phyloP scores from a whole-genome alignment of 2,113 vertebrate species.

The Sebastes schlegelii region DNA sequence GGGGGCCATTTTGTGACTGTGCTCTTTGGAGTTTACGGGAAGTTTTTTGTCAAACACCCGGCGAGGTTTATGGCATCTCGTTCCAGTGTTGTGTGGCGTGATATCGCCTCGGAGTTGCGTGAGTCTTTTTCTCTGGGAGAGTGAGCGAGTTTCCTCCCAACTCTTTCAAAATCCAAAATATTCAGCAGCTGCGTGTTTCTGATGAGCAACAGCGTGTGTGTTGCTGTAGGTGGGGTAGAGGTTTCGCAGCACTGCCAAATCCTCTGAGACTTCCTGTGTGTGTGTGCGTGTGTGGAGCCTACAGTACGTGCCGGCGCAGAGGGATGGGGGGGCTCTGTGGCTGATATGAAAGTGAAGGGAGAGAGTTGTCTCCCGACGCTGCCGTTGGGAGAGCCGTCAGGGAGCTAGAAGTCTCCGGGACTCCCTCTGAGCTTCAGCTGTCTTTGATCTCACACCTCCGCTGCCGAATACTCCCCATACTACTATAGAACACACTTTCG shows the following conservation, averaged over 20 bases:
- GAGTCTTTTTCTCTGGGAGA: slow-evolving; percentile 16
- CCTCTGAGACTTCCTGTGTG: slow-evolving; percentile 65
- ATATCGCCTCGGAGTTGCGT: slow-evolving; percentile 41
- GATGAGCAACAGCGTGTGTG: slow-evolving; percentile 57
- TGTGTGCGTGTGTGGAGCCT: slow-evolving; percentile 51
- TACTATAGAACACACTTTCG: slow-evolving; percentile 55
- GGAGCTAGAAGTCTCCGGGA: slow-evolving; percentile 75
- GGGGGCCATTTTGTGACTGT: slow-evolving; percentile 73
- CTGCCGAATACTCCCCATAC: slow-evolving; percentile 48
- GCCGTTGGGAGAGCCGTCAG: slow-evolving; percentile 73
- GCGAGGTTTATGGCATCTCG: slow-evolving; percentile 52
- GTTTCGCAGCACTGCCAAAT: slow-evolving; percentile 64
- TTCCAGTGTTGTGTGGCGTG: slow-evolving; percentile 26
- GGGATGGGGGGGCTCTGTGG: slow-evolving; percentile 67
- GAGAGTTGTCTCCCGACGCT: slow-evolving; percentile 75
- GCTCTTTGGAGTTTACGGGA: slow-evolving; percentile 67
- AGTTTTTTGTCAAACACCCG: slow-evolving; percentile 41
- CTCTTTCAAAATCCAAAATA: slow-evolving; percentile 55
- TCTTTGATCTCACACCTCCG: slow-evolving; percentile 75
- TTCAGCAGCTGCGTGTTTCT: slow-evolving; percentile 57
- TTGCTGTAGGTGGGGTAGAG: slow-evolving; percentile 72
- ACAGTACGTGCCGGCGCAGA: slow-evolving; percentile 29
- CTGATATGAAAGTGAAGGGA: slow-evolving; percentile 80
- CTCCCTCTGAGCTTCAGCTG: slow-evolving; percentile 75
- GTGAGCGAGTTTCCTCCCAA: slow-evolving; percentile 42